Evolutionary conservation across 2,113 vertebrate species (phyloP).

Genomic region (Mixornis gularis): DNA sequence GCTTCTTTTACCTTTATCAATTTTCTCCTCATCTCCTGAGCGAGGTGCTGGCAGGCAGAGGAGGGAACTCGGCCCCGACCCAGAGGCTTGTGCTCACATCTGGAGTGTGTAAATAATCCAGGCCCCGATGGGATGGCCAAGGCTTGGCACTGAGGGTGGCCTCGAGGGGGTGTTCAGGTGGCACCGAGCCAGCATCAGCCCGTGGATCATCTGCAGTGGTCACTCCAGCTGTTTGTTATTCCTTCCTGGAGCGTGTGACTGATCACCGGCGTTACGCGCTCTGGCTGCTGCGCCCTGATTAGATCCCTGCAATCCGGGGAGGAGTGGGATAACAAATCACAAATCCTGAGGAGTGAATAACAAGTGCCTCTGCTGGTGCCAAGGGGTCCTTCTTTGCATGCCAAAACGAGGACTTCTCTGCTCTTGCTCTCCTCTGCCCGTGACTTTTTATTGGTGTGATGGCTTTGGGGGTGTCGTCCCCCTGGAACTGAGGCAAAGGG

Average conservation of each 20-base stretch:
- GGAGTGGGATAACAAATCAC: conserved; percentile 13
- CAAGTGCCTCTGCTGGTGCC: background rate
- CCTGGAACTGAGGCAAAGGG: background rate
- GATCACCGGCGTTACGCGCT: background rate
- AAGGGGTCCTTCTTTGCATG: background rate
- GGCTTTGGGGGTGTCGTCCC: background rate
- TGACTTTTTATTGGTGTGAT: background rate
- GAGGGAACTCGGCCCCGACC: rapidly evolving
- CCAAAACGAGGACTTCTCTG: background rate
- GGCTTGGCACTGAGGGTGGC: background rate
- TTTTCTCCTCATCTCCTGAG: background rate
- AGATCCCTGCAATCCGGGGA: background rate
- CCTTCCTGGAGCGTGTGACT: background rate
- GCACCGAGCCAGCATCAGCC: rapidly evolving
- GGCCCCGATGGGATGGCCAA: background rate
- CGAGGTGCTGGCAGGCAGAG: rapidly evolving
- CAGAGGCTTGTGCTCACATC: rapidly evolving
- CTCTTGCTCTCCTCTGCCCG: background rate
- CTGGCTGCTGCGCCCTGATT: background rate
- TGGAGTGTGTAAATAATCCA: rapidly evolving
- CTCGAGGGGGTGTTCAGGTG: background rate
- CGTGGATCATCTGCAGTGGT: background rate
- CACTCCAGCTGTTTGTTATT: background rate
- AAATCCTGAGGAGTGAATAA: background rate
- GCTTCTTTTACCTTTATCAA: background rate